Base-by-base conservation (phyloP, 2,888 invertebrate genomes). In the Zootermopsis nevadensis region DNA sequence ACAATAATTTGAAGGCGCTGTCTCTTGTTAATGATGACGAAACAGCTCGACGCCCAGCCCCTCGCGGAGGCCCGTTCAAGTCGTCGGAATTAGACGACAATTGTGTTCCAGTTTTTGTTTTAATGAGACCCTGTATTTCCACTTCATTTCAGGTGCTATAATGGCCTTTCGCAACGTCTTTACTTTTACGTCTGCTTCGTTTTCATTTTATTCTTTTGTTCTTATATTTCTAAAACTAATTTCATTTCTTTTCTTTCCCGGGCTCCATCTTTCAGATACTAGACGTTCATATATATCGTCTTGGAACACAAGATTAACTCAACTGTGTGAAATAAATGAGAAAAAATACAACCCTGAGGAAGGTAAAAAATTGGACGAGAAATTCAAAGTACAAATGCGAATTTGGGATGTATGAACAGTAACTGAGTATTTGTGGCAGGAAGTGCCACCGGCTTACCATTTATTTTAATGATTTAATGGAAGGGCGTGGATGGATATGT, bases 101-200 rank as follows among this genome's bases (percentile, higher is more conserved):
- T 79, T 79, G 79, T 38, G 79, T 79, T 79, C 35, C 60, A 79
- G 60, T 79, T 79, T 79, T 60, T 79, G 74, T 82, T 82, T 82
- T 82, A 82, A 82, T 69, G 82, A 82, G 82, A 82, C 82, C 55
- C n/a, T 24, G 35, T 60, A n/a, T 82, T 76, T 76, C 82, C 60
- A 82, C 82, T 82, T 82, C 82, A 82, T 82, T 82, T 82, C 82
- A 82, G 82, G 82, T 82, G 82, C 42, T 55, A 82, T 82, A 82
- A 82, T 82, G 82, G 82, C 38, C 76, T 81, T 81, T 81, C 81
- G 72, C 48, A 42, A 53, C 48, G 72, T 66, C 79, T 79, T 74
- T 74, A 38, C 38, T 74, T 69, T 74, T 74, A 74, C 74, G 38
- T 48, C 77, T 77, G 77, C 77, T 77, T 77, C 53, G 33, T 31